Base-by-base conservation (phyloP, 2,797 vertebrate genomes). In the Garrulus glandarius region DNA sequence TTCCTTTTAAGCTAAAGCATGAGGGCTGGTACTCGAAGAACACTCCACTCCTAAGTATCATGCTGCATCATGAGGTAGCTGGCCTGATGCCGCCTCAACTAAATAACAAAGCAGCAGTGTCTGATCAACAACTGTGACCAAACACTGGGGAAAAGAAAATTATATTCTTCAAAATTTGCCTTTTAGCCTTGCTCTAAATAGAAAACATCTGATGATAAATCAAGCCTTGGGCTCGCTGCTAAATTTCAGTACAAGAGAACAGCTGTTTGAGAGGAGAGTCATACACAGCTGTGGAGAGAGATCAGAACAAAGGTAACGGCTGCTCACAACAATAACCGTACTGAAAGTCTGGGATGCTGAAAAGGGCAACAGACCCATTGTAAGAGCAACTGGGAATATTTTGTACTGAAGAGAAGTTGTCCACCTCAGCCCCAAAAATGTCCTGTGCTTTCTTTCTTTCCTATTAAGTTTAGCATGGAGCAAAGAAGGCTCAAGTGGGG, bases 101-200 rank as follows among this genome's bases (percentile, higher is more conserved):
- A 50, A 11, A 21, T 53, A 89, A 97, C 92, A 98, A 96, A 94
- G 93, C 79, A 82, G 89, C 79, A 96, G 93, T 80, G 91, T 95
- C 90, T 95, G 74, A 97, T 37, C 37, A 91, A 91, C 89, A 92
- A 89, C 84, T 27, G 11, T 37, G 67, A 84, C 84, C 89, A 96
- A 95, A 87, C 75, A 94, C 13, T 4, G 7, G 13, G 47, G n/a
- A 61, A 71, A 83, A 61, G 8, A 89, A 92, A 94, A 63, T 6
- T 0, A 37, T 7, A 12, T 56, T 96, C 76, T 96, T 92, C 83
- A 89, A 76, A 41, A 93, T 68, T 37, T 96, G 96, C 53, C 96
- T 70, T 82, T 93, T 71, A 55, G 70, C 76, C 77, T 67, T 91
- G 59, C 79, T 77, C 67, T 72, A 70, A 69, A 95, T 69, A 96